Conservation (phyloP, 2,113 vertebrate genomes). For the Amphiprion percula region DNA sequence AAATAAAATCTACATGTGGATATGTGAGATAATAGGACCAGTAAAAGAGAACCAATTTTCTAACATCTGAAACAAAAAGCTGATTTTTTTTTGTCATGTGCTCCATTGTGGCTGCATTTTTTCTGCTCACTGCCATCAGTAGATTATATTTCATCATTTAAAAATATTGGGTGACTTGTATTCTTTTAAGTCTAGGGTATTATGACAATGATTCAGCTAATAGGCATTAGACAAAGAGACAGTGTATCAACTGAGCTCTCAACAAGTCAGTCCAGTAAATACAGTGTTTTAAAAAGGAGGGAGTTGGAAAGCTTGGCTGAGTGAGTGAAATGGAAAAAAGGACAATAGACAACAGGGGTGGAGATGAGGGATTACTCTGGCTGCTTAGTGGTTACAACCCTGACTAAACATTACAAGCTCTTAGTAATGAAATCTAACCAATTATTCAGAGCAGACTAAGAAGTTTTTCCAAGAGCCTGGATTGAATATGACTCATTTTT, state of each 20-base stretch:
- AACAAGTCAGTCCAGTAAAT: constrained; percentile 57
- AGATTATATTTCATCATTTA: constrained; percentile 11
- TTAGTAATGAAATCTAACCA: constrained; percentile 52
- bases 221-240: constrained; percentile 34
- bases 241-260: constrained; percentile 54
- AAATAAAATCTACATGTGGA: neutral
- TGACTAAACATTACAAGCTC: constrained; percentile 47
- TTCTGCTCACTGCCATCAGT: neutral
- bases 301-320: constrained; percentile 45
- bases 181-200: constrained; percentile 3
- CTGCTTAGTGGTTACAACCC: constrained; percentile 50
- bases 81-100: neutral
- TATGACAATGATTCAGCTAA: constrained; percentile 24
- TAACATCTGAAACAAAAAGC: neutral
- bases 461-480: constrained; percentile 2
- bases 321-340: constrained; percentile 50
- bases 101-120: neutral
- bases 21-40: neutral
- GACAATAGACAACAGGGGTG: constrained; percentile 43
- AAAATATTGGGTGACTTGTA: neutral
- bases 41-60: neutral
- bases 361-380: constrained; percentile 53
- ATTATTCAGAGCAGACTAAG: constrained; percentile 32
- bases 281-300: constrained; percentile 14
- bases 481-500: neutral